Evolutionary conservation across 1,140 invertebrate genomes (phyloP).

Genomic region (Daktulosphaira vitifoliae): DNA sequence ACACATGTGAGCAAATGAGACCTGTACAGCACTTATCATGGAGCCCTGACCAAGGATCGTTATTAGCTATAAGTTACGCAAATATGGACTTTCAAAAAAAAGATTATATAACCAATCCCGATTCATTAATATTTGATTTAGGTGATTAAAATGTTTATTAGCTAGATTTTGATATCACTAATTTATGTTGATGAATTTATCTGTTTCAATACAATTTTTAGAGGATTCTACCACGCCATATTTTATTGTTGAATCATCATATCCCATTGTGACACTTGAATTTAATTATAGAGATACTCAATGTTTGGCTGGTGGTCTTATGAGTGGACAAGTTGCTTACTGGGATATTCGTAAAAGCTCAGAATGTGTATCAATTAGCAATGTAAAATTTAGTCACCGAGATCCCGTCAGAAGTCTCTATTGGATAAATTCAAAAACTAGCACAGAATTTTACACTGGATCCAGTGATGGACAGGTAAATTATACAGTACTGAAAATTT

Average conservation of each 20-base stretch:
- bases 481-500: slow-evolving; percentile 62
- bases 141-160: too few relatives aligned
- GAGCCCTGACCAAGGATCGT: slow-evolving; percentile 69
- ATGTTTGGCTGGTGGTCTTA: slow-evolving; percentile 74
- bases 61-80: slow-evolving; percentile 78
- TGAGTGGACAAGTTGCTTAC: slow-evolving; percentile 76
- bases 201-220: too few relatives aligned
- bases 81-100: slow-evolving; percentile 70
- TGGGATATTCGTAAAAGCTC: slow-evolving; percentile 72
- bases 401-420: slow-evolving; percentile 67
- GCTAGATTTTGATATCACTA: too few relatives aligned
- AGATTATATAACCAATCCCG: slow-evolving; percentile 53
- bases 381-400: slow-evolving; percentile 60
- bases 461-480: slow-evolving; percentile 55
- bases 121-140: slow-evolving; percentile 85
- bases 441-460: slow-evolving; percentile 52
- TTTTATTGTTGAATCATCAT: not conserved
- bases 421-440: slow-evolving; percentile 49
- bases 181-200: too few relatives aligned
- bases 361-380: slow-evolving; percentile 53
- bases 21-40: slow-evolving; percentile 78
- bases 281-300: slow-evolving; percentile 88
- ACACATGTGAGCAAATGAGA: slow-evolving; percentile 47
- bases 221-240: slow-evolving; percentile 12
- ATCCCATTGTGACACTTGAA: slow-evolving; percentile 71